A percentile compares a stretch with the other conserved stretches of the same genome.
Conservation (phyloP, 2,888 invertebrate species). For the Philereme vetulata region DNA sequence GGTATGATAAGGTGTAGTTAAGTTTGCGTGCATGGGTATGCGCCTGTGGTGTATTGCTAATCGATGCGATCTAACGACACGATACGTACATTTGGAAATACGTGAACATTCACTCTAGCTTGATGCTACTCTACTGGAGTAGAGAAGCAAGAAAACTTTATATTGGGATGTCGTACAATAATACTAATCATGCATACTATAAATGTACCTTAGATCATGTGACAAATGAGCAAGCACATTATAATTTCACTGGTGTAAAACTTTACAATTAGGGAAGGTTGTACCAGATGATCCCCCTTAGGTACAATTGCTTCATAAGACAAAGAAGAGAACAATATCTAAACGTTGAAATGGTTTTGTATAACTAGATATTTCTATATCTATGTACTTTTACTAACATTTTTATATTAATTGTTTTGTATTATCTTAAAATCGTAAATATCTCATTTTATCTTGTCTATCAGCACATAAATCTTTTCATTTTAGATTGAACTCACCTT, state of each 20-base stretch:
- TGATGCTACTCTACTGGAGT: constrained; percentile 13
- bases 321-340: too few relatives aligned
- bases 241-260: constrained; percentile 20
- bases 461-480: too few relatives aligned
- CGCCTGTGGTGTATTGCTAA: constrained; percentile 16
- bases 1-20: constrained; percentile 75
- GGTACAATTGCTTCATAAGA: too few relatives aligned
- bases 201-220: not conserved
- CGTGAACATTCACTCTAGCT: constrained; percentile 12
- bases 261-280: too few relatives aligned
- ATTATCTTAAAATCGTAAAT: too few relatives aligned
- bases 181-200: constrained; percentile 10
- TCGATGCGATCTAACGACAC: constrained; percentile 9
- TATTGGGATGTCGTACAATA: constrained; percentile 15
- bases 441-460: too few relatives aligned
- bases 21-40: constrained; percentile 64
- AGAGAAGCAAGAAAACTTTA: constrained; percentile 14
- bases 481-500: too few relatives aligned
- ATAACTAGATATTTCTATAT: too few relatives aligned
- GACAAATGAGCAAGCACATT: constrained; percentile 44
- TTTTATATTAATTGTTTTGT: too few relatives aligned
- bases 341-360: too few relatives aligned
- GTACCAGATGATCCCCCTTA: too few relatives aligned
- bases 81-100: constrained; percentile 19
- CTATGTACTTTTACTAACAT: too few relatives aligned